Percentiles rank a stretch among this genome's conserved stretches.
These are phyloP conservation scores for Pterocles orientalis DNA, from an alignment of 2,113 vertebrate genomes.

Conservation along the genomic window DNA sequence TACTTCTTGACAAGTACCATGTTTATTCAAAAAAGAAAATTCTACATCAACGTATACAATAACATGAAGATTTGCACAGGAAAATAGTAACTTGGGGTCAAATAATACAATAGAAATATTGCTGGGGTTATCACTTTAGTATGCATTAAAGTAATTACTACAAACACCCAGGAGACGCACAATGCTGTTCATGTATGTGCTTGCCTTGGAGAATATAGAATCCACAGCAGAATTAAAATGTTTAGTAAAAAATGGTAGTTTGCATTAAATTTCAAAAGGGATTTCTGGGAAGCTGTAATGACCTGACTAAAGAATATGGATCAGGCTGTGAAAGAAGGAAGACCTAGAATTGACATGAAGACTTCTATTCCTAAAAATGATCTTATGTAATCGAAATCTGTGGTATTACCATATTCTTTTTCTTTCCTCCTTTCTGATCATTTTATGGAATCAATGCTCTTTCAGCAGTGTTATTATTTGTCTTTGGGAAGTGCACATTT, in stretches of 20 bases:
- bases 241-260: not conserved
- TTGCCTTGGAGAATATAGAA: not conserved
- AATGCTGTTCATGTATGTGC: not conserved
- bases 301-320: not conserved
- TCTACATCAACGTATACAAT: not conserved
- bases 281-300: slow-evolving; percentile 27
- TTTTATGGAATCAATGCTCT: not conserved
- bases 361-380: not conserved
- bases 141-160: not conserved
- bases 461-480: slow-evolving; percentile 13
- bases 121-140: not conserved
- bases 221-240: not conserved
- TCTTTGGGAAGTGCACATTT: slow-evolving; percentile 14
- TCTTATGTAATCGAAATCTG: not conserved
- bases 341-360: not conserved
- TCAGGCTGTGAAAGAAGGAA: not conserved
- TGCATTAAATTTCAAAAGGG: slow-evolving; percentile 8
- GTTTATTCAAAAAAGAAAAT: not conserved
- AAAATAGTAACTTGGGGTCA: slow-evolving; percentile 9
- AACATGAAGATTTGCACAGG: not conserved
- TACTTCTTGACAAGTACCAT: not conserved
- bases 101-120: not conserved
- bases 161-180: not conserved
- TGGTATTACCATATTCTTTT: not conserved
- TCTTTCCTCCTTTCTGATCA: slow-evolving; percentile 17